Conservation (phyloP, 1,140 invertebrate species). For the Pentalonia nigronervosa region DNA sequence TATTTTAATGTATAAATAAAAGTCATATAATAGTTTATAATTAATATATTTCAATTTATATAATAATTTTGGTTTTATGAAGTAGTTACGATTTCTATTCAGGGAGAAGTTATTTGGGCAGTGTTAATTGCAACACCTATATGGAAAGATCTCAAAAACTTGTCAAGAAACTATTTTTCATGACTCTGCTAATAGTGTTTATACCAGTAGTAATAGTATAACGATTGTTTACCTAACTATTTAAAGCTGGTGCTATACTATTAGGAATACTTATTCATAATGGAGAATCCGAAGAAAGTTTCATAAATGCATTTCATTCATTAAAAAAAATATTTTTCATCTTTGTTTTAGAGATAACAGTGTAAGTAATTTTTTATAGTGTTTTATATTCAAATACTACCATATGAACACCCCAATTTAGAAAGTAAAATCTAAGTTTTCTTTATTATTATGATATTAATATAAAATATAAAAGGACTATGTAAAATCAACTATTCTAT, state of each 20-base stretch:
- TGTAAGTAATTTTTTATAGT: neutral
- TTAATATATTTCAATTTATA: neutral
- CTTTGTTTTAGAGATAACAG: conserved; percentile 9
- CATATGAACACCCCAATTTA: neutral
- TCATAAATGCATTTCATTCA: conserved; percentile 27
- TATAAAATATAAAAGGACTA: no score
- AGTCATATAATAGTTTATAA: neutral
- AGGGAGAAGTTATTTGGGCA: neutral
- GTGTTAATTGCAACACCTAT: conserved; percentile 15
- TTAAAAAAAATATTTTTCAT: conserved; percentile 24
- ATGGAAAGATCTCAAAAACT: neutral
- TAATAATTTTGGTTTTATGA: neutral
- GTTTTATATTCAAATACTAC: neutral
- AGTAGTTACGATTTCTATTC: neutral
- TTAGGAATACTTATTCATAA: conserved; percentile 4
- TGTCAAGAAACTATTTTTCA: conserved; percentile 2
- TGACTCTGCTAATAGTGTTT: no score
- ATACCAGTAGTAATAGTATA: neutral
- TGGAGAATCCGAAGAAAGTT: conserved; percentile 10
- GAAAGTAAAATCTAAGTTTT: neutral
- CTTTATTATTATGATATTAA: no score
- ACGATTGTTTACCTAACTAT: neutral
- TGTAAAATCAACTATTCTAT: neutral
- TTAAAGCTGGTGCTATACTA: conserved; percentile 4
- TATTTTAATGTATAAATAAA: neutral